Conservation (phyloP, 2,113 vertebrate genomes). For the Neotragus pygmaeus region DNA sequence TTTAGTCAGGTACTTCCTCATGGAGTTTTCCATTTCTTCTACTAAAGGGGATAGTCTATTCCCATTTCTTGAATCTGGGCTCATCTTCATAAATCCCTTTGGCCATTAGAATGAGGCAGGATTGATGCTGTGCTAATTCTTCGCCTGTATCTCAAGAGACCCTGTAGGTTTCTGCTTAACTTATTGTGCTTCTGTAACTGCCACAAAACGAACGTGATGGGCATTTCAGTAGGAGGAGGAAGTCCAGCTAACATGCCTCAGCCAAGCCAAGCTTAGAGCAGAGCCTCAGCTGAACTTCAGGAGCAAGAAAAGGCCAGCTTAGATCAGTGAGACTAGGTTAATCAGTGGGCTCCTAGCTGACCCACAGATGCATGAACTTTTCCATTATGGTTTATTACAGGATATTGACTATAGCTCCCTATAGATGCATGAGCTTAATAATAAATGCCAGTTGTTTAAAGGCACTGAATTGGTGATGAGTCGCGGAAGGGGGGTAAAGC, state of each 20-base stretch:
- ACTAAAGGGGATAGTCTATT: not conserved
- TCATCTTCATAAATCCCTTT: not conserved
- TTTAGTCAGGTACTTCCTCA: not conserved
- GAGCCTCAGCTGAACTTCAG: not conserved
- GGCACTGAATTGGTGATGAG: not conserved
- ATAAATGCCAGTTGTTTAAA: not conserved
- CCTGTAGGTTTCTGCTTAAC: not conserved
- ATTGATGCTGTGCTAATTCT: not conserved
- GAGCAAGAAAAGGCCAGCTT: not conserved
- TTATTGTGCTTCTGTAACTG: not conserved
- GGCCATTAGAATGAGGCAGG: not conserved
- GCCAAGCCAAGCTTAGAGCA: not conserved
- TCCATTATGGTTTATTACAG: not conserved
- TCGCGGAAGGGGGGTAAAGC: accelerated
- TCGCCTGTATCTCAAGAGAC: not conserved
- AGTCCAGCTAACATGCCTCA: not conserved
- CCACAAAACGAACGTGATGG: not conserved
- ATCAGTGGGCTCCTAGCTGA: not conserved
- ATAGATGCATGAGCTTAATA: not conserved
- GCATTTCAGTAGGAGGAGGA: not conserved
- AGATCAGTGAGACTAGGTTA: not conserved
- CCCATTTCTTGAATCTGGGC: not conserved
- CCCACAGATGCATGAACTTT: not conserved
- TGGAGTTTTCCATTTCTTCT: not conserved
- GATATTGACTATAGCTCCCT: not conserved